Conservation (phyloP, 2,797 vertebrate genomes). For the Geotrypetes seraphini region DNA sequence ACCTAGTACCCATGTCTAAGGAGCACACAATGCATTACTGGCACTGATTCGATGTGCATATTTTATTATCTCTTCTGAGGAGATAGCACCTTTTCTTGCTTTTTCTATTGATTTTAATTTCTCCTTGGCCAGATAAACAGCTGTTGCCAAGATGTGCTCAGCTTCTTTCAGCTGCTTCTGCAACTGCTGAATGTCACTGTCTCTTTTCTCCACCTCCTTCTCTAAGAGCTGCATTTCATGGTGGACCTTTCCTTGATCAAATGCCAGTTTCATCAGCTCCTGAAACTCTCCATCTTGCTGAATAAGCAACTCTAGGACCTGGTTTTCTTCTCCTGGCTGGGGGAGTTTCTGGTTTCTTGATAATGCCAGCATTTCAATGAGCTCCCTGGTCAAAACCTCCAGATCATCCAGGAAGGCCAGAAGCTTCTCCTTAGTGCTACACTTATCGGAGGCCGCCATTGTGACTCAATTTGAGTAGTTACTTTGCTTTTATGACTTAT, state of each 20-base stretch:
- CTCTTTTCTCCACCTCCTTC: constrained; percentile 91
- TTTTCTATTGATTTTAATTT: constrained; percentile 95
- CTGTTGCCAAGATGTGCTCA: constrained; percentile 91
- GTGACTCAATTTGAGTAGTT: no score
- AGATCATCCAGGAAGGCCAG: no score
- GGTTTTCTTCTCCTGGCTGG: constrained; percentile 79
- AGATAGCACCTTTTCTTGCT: constrained; percentile 91
- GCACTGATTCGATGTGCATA: constrained; percentile 96
- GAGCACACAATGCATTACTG: constrained; percentile 94
- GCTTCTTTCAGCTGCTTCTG: constrained; percentile 97
- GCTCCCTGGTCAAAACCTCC: constrained; percentile 73
- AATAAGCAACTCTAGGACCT: constrained; percentile 88
- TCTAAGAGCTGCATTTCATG: constrained; percentile 91
- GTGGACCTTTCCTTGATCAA: constrained; percentile 83
- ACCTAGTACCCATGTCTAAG: constrained; percentile 93
- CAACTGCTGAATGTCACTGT: constrained; percentile 90
- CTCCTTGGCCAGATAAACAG: constrained; percentile 97
- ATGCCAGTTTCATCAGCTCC: constrained; percentile 82
- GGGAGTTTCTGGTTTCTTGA: constrained; percentile 86
- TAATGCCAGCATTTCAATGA: constrained; percentile 91
- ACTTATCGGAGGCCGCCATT: no score
- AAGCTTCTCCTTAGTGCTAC: no score
- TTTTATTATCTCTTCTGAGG: constrained; percentile 96
- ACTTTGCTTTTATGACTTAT: no score
- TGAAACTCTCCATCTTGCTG: constrained; percentile 87